These are phyloP conservation scores for Pitta sordida DNA, from an alignment of 2,113 vertebrate genomes.

Conservation along the genomic window DNA sequence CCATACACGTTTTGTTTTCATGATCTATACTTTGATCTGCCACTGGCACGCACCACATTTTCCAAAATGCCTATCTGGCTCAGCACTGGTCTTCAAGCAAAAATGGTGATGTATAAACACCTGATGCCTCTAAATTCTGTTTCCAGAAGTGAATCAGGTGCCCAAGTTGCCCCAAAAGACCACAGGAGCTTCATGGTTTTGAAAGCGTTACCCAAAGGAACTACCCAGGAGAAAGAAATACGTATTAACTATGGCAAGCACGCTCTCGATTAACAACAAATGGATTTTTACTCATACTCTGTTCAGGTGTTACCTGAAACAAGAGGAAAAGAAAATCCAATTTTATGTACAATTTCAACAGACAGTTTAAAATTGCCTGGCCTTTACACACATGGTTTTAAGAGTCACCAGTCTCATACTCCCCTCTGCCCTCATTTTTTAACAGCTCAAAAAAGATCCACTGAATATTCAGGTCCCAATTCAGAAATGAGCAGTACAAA, in stretches of 20 bases:
- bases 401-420: not conserved
- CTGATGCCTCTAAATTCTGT: not conserved
- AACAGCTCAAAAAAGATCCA: not conserved
- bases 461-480: not conserved
- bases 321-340: not conserved
- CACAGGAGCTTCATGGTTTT: not conserved
- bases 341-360: not conserved
- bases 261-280: not conserved
- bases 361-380: not conserved
- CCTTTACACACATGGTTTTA: not conserved
- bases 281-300: not conserved
- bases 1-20: not conserved
- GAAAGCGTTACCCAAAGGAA: not conserved
- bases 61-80: not conserved
- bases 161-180: not conserved
- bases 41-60: not conserved
- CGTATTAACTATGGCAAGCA: not conserved
- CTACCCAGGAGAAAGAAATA: not conserved
- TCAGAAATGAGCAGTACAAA: not conserved
- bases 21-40: not conserved
- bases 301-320: not conserved
- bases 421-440: not conserved
- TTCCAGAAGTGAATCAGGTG: not conserved
- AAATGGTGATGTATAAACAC: not conserved
- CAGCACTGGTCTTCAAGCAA: not conserved